Evolutionary conservation across 2,113 vertebrate species (phyloP).

Genomic region (Casuarius casuarius): DNA sequence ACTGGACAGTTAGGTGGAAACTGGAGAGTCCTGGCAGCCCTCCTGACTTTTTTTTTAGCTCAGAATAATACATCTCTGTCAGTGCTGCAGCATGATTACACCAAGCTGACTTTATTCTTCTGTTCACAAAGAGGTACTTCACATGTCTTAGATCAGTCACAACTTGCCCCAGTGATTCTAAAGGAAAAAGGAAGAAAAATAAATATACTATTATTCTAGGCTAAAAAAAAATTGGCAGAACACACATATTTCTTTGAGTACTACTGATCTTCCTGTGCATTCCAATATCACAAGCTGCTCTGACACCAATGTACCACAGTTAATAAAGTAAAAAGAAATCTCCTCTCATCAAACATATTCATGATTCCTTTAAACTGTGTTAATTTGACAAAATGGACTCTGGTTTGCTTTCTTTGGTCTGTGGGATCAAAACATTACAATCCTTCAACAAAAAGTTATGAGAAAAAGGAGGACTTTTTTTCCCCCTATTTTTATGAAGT

Average conservation of each 20-base stretch:
- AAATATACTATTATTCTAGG: background rate
- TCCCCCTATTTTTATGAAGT: background rate
- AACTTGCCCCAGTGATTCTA: conserved; percentile 5
- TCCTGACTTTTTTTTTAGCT: background rate
- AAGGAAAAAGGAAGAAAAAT: background rate
- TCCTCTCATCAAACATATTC: background rate
- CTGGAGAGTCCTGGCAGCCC: background rate
- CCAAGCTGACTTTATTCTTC: background rate
- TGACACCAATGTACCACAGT: background rate
- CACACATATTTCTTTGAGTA: background rate
- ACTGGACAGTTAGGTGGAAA: background rate
- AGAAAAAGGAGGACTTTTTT: background rate
- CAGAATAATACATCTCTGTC: background rate
- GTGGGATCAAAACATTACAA: background rate
- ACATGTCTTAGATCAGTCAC: background rate
- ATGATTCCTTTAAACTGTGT: background rate
- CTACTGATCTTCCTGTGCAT: background rate
- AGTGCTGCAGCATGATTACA: background rate
- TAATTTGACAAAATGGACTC: background rate
- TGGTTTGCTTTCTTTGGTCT: background rate
- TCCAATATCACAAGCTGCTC: background rate
- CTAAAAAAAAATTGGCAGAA: background rate
- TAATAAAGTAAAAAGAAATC: background rate
- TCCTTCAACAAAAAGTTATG: background rate
- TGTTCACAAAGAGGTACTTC: conserved; percentile 13